phyloP scores from a whole-genome alignment of 1,140 invertebrate species.

The Drosophila repleta region DNA sequence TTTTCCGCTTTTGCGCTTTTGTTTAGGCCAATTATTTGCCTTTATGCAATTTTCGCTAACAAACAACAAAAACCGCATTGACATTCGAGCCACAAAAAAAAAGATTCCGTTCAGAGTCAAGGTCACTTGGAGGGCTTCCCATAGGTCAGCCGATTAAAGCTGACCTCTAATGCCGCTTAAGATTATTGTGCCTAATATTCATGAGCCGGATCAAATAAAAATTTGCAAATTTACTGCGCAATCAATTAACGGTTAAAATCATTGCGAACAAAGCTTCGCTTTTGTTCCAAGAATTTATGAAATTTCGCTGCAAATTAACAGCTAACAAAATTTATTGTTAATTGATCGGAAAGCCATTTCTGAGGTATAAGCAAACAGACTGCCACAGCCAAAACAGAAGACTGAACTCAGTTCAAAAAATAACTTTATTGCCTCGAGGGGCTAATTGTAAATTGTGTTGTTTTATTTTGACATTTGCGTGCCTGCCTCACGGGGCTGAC shows the following conservation, averaged over 20 bases:
- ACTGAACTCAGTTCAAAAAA: constrained; percentile 4
- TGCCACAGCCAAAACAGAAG: constrained; percentile 26
- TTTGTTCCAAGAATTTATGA: neutral
- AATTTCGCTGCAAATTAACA: constrained; percentile 21
- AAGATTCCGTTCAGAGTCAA: constrained; percentile 63
- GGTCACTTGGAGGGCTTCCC: constrained; percentile 44
- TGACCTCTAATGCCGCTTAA: neutral
- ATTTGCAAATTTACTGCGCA: constrained; percentile 10
- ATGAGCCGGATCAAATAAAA: constrained; percentile 2
- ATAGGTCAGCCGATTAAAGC: constrained; percentile 16
- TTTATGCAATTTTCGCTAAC: constrained; percentile 63
- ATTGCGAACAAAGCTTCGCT: constrained; percentile 8
- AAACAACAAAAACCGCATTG: constrained; percentile 16
- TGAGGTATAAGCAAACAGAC: constrained; percentile 2
- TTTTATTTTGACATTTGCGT: constrained; percentile 26
- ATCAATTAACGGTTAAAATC: constrained; percentile 19
- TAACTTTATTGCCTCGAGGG: constrained; percentile 7
- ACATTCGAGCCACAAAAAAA: constrained; percentile 21
- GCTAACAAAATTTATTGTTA: neutral
- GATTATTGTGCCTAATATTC: neutral
- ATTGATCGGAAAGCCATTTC: neutral
- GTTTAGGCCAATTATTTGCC: constrained; percentile 59
- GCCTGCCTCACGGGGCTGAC: constrained; percentile 11
- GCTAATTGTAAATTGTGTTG: constrained; percentile 26
- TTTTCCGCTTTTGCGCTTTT: constrained; percentile 49